Conservation (phyloP, 2,888 invertebrate genomes). For the Pediacus dermestoides region DNA sequence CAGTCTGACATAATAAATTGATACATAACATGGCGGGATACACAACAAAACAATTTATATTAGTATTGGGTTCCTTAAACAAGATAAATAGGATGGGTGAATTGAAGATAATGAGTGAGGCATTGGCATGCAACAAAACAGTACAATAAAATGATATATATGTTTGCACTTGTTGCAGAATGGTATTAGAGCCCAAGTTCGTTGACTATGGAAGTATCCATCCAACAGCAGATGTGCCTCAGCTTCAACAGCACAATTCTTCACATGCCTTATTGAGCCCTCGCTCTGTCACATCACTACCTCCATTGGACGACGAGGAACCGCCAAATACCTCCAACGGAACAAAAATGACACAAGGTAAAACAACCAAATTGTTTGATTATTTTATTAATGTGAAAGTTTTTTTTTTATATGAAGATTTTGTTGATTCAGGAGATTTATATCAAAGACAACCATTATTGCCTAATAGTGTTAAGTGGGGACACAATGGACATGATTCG, state of each 20-base stretch:
- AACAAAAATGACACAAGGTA: slow-evolving; percentile 46
- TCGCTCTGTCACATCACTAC: slow-evolving; percentile 34
- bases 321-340: slow-evolving; percentile 42
- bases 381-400: neutral
- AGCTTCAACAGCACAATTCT: slow-evolving; percentile 40
- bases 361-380: slow-evolving; percentile 5
- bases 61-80: too few species aligned
- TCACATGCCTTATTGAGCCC: slow-evolving; percentile 42
- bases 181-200: slow-evolving; percentile 63
- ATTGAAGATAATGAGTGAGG: too few species aligned
- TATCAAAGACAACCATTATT: slow-evolving; percentile 61
- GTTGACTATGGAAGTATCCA: slow-evolving; percentile 63
- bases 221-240: slow-evolving; percentile 46
- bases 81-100: too few species aligned
- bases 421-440: slow-evolving; percentile 48
- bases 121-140: too few species aligned
- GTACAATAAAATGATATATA: too few species aligned
- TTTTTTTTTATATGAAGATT: slow-evolving; percentile 7
- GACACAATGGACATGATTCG: slow-evolving; percentile 43
- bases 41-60: too few species aligned
- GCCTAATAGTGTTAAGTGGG: slow-evolving; percentile 54
- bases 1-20: slow-evolving; percentile 1
- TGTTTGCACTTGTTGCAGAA: too few species aligned
- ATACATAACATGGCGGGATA: neutral
- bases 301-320: slow-evolving; percentile 47